These are phyloP conservation scores for Rapana venosa DNA, from an alignment of 2,888 invertebrate genomes.

Conservation along the genomic window DNA sequence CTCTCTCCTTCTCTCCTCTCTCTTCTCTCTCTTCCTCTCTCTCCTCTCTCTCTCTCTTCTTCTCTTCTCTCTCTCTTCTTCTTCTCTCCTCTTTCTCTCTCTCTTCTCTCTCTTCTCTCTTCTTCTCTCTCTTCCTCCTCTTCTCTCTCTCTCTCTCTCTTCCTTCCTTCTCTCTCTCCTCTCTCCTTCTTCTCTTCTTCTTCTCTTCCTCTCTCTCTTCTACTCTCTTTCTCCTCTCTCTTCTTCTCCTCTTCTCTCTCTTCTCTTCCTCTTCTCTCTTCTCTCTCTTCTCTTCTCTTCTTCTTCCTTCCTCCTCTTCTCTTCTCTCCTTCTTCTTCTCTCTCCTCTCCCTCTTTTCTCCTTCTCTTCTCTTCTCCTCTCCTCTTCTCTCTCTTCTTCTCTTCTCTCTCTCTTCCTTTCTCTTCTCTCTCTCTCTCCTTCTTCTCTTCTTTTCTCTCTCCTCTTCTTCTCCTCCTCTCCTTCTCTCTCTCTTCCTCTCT, in stretches of 20 bases:
- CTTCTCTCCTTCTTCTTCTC: background rate
- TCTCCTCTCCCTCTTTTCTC: background rate
- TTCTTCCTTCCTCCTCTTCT: background rate
- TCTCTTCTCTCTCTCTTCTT: no score
- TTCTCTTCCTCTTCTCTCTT: background rate
- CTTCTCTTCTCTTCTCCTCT: background rate
- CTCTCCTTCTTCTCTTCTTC: background rate
- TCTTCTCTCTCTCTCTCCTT: slow-evolving; percentile 1
- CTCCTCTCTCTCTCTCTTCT: no score
- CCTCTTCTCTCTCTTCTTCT: background rate
- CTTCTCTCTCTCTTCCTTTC: background rate
- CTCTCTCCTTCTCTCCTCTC: no score
- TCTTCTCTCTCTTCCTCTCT: no score
- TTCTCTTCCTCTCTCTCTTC: background rate
- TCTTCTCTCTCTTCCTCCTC: background rate
- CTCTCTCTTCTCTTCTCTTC: background rate
- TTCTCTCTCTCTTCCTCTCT: background rate
- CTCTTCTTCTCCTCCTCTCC: background rate
- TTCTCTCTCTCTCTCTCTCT: background rate
- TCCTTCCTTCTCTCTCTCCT: background rate
- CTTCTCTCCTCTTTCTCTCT: no score
- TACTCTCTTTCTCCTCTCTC: background rate
- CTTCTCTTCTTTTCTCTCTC: background rate
- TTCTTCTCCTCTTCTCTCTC: background rate
- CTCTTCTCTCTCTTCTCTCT: no score